Percentiles rank a stretch among this genome's conserved stretches.
Conservation (phyloP, 2,888 invertebrate genomes). For the Caradrina kadenii region DNA sequence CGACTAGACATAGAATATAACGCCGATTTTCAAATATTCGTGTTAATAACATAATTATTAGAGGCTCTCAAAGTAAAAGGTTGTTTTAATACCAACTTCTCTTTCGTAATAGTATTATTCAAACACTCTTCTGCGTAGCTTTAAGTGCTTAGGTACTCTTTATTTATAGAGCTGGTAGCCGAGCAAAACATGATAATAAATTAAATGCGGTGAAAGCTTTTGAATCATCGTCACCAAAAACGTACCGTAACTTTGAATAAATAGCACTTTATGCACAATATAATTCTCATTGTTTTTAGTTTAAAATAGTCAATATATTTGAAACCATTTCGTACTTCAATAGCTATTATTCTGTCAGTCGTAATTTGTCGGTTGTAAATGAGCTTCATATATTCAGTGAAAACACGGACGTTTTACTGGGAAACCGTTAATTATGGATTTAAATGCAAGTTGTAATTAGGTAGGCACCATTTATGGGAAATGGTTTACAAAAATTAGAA, state of each 20-base stretch:
- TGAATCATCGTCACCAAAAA: slow-evolving; percentile 60
- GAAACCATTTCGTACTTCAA: slow-evolving; percentile 41
- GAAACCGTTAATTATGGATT: slow-evolving; percentile 36
- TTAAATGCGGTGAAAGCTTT: slow-evolving; percentile 56
- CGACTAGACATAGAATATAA: neutral
- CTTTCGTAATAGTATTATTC: slow-evolving; percentile 49
- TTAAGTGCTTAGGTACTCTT: slow-evolving; percentile 60
- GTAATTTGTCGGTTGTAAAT: slow-evolving; percentile 48
- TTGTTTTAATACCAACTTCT: slow-evolving; percentile 41
- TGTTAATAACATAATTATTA: slow-evolving; percentile 30
- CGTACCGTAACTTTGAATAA: slow-evolving; percentile 39
- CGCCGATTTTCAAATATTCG: slow-evolving; percentile 24
- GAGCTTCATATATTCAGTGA: slow-evolving; percentile 37
- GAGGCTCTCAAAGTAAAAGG: slow-evolving; percentile 30
- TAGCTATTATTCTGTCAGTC: slow-evolving; percentile 43
- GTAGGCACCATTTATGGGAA: neutral
- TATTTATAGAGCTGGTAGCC: slow-evolving; percentile 60
- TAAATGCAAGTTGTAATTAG: slow-evolving; percentile 27
- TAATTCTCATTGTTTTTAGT: slow-evolving; percentile 41
- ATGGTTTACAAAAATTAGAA: too few relatives aligned
- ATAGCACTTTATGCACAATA: slow-evolving; percentile 27
- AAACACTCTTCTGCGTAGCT: slow-evolving; percentile 52
- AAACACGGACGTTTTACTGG: slow-evolving; percentile 37
- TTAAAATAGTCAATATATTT: slow-evolving; percentile 49
- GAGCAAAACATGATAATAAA: slow-evolving; percentile 67